Conservation (phyloP, 2,113 vertebrate species). For the Oxyura jamaicensis region DNA sequence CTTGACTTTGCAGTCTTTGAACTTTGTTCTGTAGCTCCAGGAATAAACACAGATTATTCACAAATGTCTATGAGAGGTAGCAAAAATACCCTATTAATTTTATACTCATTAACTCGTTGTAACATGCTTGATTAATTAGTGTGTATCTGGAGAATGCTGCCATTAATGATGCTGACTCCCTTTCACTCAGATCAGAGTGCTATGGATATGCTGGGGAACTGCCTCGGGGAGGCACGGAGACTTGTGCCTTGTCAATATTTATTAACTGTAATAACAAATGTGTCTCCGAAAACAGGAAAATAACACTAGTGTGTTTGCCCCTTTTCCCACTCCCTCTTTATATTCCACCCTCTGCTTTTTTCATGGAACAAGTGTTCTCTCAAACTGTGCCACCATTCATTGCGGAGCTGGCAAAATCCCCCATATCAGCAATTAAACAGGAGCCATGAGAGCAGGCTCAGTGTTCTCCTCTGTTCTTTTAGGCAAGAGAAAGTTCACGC, state of each 20-base stretch:
- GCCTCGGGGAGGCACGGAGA: not conserved
- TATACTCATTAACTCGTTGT: not conserved
- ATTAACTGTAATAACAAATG: not conserved
- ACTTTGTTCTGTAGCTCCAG: not conserved
- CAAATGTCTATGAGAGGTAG: not conserved
- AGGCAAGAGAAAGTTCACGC: constrained; percentile 15
- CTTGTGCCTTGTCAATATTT: constrained; percentile 6
- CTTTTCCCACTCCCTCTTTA: not conserved
- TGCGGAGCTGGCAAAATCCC: not conserved
- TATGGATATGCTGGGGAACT: not conserved
- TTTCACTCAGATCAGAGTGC: not conserved
- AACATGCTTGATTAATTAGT: constrained; percentile 16
- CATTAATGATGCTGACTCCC: not conserved
- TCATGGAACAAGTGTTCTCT: not conserved
- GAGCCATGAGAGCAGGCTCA: not conserved
- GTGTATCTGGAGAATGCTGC: not conserved
- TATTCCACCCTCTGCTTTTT: not conserved
- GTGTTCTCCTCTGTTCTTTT: constrained; percentile 12
- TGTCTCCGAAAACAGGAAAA: not conserved
- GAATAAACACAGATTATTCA: not conserved
- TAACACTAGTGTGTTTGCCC: not conserved
- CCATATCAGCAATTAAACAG: not conserved
- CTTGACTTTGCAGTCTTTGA: not conserved
- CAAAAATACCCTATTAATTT: not conserved
- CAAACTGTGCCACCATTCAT: not conserved